Evolutionary conservation across 2,797 vertebrate genomes (phyloP).

Genomic region (Pipistrellus pipistrellus): DNA sequence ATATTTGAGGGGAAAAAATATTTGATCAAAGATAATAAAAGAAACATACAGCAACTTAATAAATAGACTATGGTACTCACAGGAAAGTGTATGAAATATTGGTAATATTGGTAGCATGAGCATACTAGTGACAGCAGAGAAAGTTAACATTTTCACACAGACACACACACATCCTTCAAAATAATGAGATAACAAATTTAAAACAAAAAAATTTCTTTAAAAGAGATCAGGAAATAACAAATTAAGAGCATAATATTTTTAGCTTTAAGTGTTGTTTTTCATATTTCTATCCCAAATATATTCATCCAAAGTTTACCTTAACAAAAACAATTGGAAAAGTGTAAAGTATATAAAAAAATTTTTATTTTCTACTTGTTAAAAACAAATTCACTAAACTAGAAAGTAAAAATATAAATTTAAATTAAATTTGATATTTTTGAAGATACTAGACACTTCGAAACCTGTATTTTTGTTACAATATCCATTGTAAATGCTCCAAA

Average conservation of each 20-base stretch:
- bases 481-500: constrained; percentile 18
- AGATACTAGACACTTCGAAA: background rate
- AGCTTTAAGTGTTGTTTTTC: constrained; percentile 5
- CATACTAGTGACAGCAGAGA: background rate
- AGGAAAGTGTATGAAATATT: constrained; percentile 32
- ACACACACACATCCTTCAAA: background rate
- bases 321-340: constrained; percentile 47
- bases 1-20: background rate
- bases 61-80: constrained; percentile 18
- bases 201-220: background rate
- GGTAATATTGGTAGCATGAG: background rate
- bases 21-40: constrained; percentile 34
- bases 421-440: constrained; percentile 60
- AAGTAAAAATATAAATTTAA: constrained; percentile 45
- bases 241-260: constrained; percentile 34
- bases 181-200: background rate
- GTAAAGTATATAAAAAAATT: constrained; percentile 36
- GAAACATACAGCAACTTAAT: constrained; percentile 52
- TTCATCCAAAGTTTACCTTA: background rate
- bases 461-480: constrained; percentile 10
- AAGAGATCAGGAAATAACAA: constrained; percentile 10
- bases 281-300: constrained; percentile 49
- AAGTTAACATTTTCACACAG: background rate
- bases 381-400: constrained; percentile 48
- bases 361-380: constrained; percentile 70